phyloP scores from a whole-genome alignment of 2,797 vertebrate species.

The Dendrocincla tyrannina region DNA sequence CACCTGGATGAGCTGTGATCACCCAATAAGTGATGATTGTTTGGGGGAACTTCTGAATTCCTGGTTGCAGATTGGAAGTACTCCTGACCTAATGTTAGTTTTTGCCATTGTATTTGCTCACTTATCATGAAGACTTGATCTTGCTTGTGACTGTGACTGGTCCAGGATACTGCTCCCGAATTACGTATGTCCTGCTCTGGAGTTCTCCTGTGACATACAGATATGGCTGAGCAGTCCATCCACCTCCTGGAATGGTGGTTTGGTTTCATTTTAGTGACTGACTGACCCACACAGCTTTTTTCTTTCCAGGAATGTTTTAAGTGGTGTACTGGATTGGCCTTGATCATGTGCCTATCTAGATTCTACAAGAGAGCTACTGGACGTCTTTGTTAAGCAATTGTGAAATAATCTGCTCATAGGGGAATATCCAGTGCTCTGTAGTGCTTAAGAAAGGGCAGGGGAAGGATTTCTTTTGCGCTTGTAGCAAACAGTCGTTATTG shows the following conservation, averaged over 20 bases:
- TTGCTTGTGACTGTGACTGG: background rate
- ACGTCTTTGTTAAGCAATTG: background rate
- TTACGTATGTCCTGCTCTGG: background rate
- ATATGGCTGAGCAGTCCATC: fast-evolving
- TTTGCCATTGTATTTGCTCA: background rate
- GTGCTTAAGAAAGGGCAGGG: background rate
- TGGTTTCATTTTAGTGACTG: background rate
- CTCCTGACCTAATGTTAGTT: background rate
- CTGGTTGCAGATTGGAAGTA: background rate
- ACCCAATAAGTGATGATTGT: background rate
- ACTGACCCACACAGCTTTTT: background rate
- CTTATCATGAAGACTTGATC: background rate
- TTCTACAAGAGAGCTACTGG: background rate
- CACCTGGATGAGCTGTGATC: background rate
- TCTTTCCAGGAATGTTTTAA: background rate
- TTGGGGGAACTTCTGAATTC: background rate
- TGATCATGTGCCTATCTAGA: background rate
- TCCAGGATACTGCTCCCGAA: background rate
- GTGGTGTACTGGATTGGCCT: background rate
- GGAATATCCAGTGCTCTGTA: background rate
- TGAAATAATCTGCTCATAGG: background rate
- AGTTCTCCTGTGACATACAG: background rate
- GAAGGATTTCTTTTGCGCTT: background rate
- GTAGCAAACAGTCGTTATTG: background rate
- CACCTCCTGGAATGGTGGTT: background rate